Base-by-base conservation (phyloP, 2,888 invertebrate species). In the Agrochola circellaris region DNA sequence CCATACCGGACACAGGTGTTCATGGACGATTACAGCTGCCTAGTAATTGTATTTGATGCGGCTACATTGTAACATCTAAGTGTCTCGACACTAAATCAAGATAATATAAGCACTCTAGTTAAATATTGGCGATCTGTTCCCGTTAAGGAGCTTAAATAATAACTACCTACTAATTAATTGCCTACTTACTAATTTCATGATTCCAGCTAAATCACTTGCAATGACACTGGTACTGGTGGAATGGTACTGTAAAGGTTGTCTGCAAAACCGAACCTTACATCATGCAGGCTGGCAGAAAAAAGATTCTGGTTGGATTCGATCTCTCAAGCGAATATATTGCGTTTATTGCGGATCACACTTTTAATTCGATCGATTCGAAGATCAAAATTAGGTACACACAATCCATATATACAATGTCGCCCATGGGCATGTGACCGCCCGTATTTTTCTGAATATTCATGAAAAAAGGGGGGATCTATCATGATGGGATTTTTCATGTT, bases 1-100 rank as follows among this genome's bases (percentile, higher is more conserved):
- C 77, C 85, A 20, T 73, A 48, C 85, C 84, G 77, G 70, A 84
- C 73, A 73, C 84, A 84, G 77, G 83, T 81, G 81, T 73, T 84
- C 83, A 84, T 58, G 51, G 85, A 45, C 77, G 73, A 81, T 83
- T 83, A 83, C 71, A 30, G 61, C 64, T 73, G 85, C 85, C 72
- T 81, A 71, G 60, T 77, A 83, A 83, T 83, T 62, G 68, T 54
- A 54, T 73, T 73, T 13, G n/a, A 80, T 34, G 42, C 23, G 38
- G n/a, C 23, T 58, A 66, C 71, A 71, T 54, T 62, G 56, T 74
- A 48, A 8, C n/a, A n/a, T 11, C 23, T 30, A 51, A 58, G 79
- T 64, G 51, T 65, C 56, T 51, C 30, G 15, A 34, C 48, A 51
- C 26, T 61, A n/a, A 6, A 20, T 20, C 11, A 20, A 23, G 17